phyloP scores from a whole-genome alignment of 2,797 vertebrate genomes.

The Lepus oiostolus region DNA sequence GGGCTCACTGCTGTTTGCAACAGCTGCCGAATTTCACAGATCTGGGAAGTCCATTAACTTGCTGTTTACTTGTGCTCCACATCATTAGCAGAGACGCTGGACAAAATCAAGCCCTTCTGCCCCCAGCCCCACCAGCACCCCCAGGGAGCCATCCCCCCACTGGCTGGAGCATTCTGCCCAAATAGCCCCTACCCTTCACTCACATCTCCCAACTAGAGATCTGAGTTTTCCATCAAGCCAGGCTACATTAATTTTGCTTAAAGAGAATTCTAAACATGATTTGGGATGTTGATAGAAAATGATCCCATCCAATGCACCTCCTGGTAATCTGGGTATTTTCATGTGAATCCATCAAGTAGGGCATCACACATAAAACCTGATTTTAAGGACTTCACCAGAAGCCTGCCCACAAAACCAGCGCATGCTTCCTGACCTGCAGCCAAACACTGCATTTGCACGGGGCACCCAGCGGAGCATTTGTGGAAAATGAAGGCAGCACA shows the following conservation, averaged over 20 bases:
- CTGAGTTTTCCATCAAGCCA: conserved; percentile 3
- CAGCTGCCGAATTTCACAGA: conserved; percentile 80
- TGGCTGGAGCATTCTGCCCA: not conserved
- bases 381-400: conserved; percentile 39
- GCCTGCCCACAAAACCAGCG: not conserved
- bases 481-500: not conserved
- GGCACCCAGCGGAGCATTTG: not conserved
- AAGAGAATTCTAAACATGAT: conserved; percentile 27
- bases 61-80: conserved; percentile 73
- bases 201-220: not conserved
- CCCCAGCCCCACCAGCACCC: not conserved
- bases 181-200: conserved; percentile 3
- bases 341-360: not conserved
- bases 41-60: conserved; percentile 82
- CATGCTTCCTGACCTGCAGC: not conserved
- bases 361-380: not conserved
- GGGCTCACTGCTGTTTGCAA: conserved; percentile 62
- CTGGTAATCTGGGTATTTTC: not conserved
- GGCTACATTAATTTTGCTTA: conserved; percentile 25
- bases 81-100: conserved; percentile 58
- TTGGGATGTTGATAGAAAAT: conserved; percentile 37
- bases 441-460: not conserved
- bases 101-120: conserved; percentile 51
- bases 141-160: not conserved
- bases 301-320: conserved; percentile 35